Percentiles rank a stretch among this genome's conserved stretches.
These are phyloP conservation scores for Sphecodes monilicornis DNA, from an alignment of 2,888 invertebrate species.

Conservation along the genomic window DNA sequence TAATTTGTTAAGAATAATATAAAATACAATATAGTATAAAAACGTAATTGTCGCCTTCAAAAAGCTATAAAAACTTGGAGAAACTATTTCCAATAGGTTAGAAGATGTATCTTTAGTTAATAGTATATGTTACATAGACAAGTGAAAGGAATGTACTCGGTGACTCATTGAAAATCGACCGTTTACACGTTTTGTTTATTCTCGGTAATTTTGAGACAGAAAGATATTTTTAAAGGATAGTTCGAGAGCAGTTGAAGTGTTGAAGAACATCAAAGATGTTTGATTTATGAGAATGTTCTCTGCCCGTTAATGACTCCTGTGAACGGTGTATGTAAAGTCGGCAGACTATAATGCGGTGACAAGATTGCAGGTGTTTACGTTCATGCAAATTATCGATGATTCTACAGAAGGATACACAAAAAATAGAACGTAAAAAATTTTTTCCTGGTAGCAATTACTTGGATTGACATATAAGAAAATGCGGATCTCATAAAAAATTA, in stretches of 20 bases:
- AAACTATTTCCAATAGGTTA: not conserved
- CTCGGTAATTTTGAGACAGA: not conserved
- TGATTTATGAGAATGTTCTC: not conserved
- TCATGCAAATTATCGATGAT: not conserved
- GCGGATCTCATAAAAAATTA: not conserved
- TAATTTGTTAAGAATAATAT: not conserved
- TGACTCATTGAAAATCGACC: not conserved
- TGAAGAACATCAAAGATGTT: not conserved
- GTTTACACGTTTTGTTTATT: not conserved
- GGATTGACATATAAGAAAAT: not conserved
- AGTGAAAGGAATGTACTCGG: slow-evolving; percentile 17
- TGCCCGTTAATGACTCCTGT: not conserved
- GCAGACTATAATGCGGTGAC: not conserved
- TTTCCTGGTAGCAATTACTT: not conserved
- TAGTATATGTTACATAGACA: slow-evolving; percentile 9
- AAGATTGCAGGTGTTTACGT: slow-evolving; percentile 2
- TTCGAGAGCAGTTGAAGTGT: not conserved
- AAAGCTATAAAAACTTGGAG: not conserved
- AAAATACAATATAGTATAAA: not conserved
- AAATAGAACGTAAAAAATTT: not conserved
- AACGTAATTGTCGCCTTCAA: not conserved
- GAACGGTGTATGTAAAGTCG: not conserved
- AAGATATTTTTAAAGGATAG: not conserved
- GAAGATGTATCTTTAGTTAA: slow-evolving; percentile 10
- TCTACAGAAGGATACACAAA: not conserved